Evolutionary conservation across 2,888 invertebrate species (phyloP).

Genomic region (Pherbina coryleti): DNA sequence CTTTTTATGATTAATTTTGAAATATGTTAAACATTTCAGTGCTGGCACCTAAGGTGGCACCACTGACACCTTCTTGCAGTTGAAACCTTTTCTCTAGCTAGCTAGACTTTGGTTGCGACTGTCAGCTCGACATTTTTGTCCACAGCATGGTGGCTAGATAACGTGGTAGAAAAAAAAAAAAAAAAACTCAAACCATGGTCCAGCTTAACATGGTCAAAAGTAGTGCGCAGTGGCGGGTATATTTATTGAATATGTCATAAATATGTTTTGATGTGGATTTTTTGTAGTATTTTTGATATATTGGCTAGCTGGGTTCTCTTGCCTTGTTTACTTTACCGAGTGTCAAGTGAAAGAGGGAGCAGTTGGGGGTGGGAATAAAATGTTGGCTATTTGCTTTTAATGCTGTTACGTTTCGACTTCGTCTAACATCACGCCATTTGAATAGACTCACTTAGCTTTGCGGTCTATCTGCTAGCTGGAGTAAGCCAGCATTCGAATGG

Average conservation of each 20-base stretch:
- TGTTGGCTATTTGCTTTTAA: not conserved
- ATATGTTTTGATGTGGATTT: conserved; percentile 61
- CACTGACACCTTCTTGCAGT: conserved; percentile 36
- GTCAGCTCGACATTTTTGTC: conserved; percentile 31
- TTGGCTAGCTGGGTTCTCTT: not conserved
- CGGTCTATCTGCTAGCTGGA: not conserved
- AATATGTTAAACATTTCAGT: not conserved
- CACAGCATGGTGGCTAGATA: conserved; percentile 15
- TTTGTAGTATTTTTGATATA: conserved; percentile 31
- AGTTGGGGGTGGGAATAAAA: not conserved
- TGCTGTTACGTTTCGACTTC: not conserved
- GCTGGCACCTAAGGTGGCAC: conserved; percentile 40
- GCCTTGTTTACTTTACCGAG: no score
- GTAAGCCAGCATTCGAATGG: not conserved
- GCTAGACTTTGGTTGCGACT: not conserved
- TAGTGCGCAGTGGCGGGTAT: conserved; percentile 45
- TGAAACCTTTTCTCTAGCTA: conserved; percentile 17
- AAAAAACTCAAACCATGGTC: not conserved
- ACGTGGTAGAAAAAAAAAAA: no score
- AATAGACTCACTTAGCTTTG: conserved; percentile 1
- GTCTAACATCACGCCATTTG: not conserved
- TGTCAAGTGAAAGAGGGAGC: not conserved
- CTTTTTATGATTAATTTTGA: conserved; percentile 1
- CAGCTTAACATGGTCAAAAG: not conserved
- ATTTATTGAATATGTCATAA: conserved; percentile 63